These are phyloP conservation scores for Malacosoma neustria DNA, from an alignment of 2,888 invertebrate genomes.

Conservation along the genomic window DNA sequence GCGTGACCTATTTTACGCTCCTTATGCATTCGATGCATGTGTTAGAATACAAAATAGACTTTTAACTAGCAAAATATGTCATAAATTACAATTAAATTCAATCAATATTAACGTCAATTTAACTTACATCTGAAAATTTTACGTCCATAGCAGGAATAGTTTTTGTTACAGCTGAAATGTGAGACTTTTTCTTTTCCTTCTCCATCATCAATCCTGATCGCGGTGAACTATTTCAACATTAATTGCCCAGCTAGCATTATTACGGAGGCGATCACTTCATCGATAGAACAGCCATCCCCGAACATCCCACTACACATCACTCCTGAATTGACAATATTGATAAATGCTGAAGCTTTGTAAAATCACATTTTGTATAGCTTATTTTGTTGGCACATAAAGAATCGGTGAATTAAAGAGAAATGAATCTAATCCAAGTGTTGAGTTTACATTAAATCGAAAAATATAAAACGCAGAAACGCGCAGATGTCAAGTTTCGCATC, in stretches of 20 bases:
- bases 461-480: constrained; percentile 68
- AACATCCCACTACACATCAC: constrained; percentile 40
- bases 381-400: constrained; percentile 1
- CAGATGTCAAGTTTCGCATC: constrained; percentile 74
- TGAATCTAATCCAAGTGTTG: constrained; percentile 35
- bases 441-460: constrained; percentile 54
- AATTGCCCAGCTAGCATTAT: constrained; percentile 29
- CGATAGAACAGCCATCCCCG: constrained; percentile 26
- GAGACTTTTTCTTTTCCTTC: constrained; percentile 26
- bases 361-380: neutral
- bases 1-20: constrained; percentile 14
- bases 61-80: no score
- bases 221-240: constrained; percentile 31
- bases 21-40: no score
- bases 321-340: constrained; percentile 12
- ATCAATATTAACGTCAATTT: constrained; percentile 2
- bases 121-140: constrained; percentile 54
- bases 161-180: constrained; percentile 41
- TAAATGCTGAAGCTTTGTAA: constrained; percentile 9
- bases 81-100: neutral
- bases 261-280: constrained; percentile 26
- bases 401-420: constrained; percentile 21
- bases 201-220: constrained; percentile 27
- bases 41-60: no score
- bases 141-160: constrained; percentile 44